phyloP scores from a whole-genome alignment of 2,888 invertebrate genomes.

The Atrina japonica region DNA sequence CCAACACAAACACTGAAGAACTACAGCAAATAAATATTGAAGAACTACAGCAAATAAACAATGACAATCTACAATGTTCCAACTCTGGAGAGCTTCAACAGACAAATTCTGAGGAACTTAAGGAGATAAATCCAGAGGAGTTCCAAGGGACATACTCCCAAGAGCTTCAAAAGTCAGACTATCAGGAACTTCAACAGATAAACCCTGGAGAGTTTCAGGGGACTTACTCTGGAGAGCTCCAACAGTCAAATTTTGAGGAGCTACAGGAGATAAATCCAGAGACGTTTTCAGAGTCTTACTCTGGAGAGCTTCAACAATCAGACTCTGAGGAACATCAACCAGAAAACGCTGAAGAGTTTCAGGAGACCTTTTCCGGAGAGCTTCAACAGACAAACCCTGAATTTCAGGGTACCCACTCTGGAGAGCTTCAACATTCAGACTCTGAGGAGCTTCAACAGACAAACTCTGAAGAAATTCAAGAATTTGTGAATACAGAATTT shows the following conservation, averaged over 20 bases:
- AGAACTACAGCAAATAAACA: neutral
- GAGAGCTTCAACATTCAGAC: conserved; percentile 5
- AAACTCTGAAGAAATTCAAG: neutral
- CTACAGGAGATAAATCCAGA: neutral
- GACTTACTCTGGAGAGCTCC: conserved; percentile 4
- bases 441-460: neutral
- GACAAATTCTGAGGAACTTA: no score
- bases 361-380: no score
- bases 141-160: no score
- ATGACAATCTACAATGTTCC: no score
- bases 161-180: no score
- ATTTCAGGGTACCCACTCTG: conserved; percentile 3
- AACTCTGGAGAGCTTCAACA: neutral
- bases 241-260: neutral
- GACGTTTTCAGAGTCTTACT: no score
- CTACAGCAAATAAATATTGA: neutral
- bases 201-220: conserved; percentile 5
- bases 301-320: neutral
- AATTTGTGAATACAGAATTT: neutral
- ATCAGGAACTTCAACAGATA: neutral
- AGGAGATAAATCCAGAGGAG: no score
- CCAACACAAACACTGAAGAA: conserved; percentile 5
- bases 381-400: neutral
- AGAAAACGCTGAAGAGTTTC: no score
- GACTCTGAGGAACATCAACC: no score